Percentiles rank a stretch among this genome's conserved stretches.
phyloP scores from a whole-genome alignment of 2,888 invertebrate species.

The Branchellion lobata region DNA sequence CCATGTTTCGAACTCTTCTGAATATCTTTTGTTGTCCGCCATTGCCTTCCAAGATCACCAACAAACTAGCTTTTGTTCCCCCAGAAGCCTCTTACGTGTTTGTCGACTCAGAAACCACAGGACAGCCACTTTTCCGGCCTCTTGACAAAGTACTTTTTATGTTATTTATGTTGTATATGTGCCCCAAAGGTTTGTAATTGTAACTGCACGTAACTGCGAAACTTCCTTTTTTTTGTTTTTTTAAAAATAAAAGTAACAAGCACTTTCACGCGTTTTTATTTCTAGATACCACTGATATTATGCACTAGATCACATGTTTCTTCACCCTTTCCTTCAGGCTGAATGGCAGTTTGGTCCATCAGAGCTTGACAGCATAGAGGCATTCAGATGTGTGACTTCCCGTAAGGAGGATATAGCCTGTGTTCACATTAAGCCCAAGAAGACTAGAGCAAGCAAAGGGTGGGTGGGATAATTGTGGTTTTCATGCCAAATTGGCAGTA shows the following conservation, averaged over 20 bases:
- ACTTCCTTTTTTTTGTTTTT: no score
- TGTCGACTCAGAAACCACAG: slow-evolving; percentile 1
- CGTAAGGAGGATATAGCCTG: slow-evolving; percentile 41
- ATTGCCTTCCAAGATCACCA: slow-evolving; percentile 44
- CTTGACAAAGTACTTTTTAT: slow-evolving; percentile 6
- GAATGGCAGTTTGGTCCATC: slow-evolving; percentile 41
- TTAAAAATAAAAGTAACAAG: no score
- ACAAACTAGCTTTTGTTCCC: slow-evolving; percentile 46
- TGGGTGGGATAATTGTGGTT: neutral
- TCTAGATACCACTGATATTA: no score
- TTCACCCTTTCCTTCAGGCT: neutral
- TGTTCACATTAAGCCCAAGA: slow-evolving; percentile 39
- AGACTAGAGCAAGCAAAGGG: neutral
- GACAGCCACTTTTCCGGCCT: slow-evolving; percentile 22
- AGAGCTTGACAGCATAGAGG: slow-evolving; percentile 44
- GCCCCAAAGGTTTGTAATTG: no score
- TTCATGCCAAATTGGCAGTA: neutral
- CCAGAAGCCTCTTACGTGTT: slow-evolving; percentile 33
- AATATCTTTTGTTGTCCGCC: slow-evolving; percentile 47
- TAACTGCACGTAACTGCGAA: no score
- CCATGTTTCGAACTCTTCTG: slow-evolving; percentile 40
- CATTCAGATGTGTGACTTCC: slow-evolving; percentile 37
- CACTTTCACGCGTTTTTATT: no score
- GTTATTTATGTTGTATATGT: no score
- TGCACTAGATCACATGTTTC: no score